Base-by-base conservation (phyloP, 2,797 vertebrate genomes). In the Cossypha polioptera region DNA sequence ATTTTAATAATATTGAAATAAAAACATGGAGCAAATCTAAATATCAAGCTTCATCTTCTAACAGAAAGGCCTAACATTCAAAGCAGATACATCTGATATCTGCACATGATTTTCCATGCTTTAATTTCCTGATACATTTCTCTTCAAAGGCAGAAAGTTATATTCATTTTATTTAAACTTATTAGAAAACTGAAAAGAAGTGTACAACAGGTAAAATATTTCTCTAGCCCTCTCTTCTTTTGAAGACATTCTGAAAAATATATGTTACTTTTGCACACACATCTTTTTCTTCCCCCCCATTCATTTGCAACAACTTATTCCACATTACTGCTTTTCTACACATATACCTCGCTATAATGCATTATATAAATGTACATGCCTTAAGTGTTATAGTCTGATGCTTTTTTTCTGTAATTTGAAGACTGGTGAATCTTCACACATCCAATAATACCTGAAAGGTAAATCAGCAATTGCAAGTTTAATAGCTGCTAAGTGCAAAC, bases 401-500 rank as follows among this genome's bases (percentile, higher is more conserved):
- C 0, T 47, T 66, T 48, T 54, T 35, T 75, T 18, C 24, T 76
- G 14, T 36, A 79, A 40, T 54, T 65, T 76, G 55, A 68, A 76
- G 48, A 66, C 58, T 7, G 10, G 22, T 76, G 45, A 86, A 71
- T 35, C 17, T 72, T 93, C 58, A 47, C 38, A 54, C 3, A 2
- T 63, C 28, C 79, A 85, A 40, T 66, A 57, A 62, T 13, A 72
- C 47, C 57, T 79, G 38, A 85, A 67, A 86, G 12, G 43, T 84
- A 85, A 91, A 87, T 59, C 29, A 55, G 31, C 40, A 84, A 69
- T 58, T 73, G 15, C 26, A 73, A 67, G 8, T 86, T 91, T 84
- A 84, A 90, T 68, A 76, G 48, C 21, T 59, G 51, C 40, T 66
- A 73, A 85, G 51, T 71, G 33, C 35, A 91, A 91, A 91, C 62